Evolutionary conservation across 2,888 invertebrate genomes (phyloP), one percentile per base, ranked within the genome.

Genomic region (Paralinhomoeus sp.): DNA sequence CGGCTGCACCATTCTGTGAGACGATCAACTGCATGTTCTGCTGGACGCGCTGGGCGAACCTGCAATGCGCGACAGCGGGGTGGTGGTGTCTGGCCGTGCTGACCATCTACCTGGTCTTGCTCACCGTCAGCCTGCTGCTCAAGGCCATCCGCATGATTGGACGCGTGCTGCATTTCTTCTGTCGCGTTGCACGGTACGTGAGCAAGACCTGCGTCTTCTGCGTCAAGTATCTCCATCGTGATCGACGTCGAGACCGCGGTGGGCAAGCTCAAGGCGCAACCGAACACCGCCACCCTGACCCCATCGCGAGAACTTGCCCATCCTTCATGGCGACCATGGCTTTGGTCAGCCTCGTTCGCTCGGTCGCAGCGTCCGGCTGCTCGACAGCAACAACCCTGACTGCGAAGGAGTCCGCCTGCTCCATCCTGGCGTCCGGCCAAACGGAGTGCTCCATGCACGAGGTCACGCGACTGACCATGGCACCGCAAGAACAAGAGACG

Each of bases 1-100:
- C 35, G 1, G 23, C 44, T 3, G 35, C 24, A 23, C 17, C 44
- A 3, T 44, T 44, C 18, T 44, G 44, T 23, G 44, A 44, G 17
- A 17, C 13, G 15, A 35, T 44, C 34, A 17, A 31, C 13, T 44
- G 44, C 37, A 7, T 7, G 2, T 18, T 41, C 3, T 44, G 44
- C 33, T 37, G 27, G 31, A 18, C 20, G 20, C 36, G 21, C 1
- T 3, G 36, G 1, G 18, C 24, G 1, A 44, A 44, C 21, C 37
- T 24, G 2, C 44, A 44, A 2, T 44, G 44, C n/a, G 37, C 41
- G 17, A 36, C 44, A 1, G 2, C 22, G 2, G 2, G n/a, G 2
- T 31, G 24, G n/a, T 21, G 36, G 1, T 13, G 31, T 27, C 15
- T 12, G 2, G 17, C 36, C 24, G 24, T 24, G 13, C 17, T 35